phyloP scores from a whole-genome alignment of 2,113 vertebrate genomes.

The Chaetodon trifascialis region DNA sequence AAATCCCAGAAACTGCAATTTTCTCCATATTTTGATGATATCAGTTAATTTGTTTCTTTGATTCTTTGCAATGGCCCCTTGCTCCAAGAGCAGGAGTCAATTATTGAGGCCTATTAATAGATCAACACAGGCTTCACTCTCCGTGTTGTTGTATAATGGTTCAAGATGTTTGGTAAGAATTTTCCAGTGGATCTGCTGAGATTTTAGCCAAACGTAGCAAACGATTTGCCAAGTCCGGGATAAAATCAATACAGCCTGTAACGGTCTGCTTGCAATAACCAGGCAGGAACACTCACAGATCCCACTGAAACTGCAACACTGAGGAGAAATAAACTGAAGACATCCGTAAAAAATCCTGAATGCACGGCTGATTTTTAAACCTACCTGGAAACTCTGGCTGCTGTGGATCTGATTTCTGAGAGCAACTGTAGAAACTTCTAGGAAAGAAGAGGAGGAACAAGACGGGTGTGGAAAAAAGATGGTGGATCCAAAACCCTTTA shows the following conservation, averaged over 20 bases:
- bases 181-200: conserved; percentile 54
- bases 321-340: conserved; percentile 34
- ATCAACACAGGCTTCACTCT: conserved; percentile 26
- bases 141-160: conserved; percentile 35
- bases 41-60: not conserved
- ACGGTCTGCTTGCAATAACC: conserved; percentile 66
- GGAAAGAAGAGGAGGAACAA: conserved; percentile 1
- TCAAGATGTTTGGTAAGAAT: conserved; percentile 59
- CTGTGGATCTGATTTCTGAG: not conserved
- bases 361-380: not conserved
- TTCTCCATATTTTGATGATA: conserved; percentile 4
- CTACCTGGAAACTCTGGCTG: conserved; percentile 3
- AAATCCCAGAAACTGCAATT: not conserved
- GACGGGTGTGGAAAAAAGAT: not conserved
- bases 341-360: conserved; percentile 15
- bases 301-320: conserved; percentile 19
- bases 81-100: not conserved
- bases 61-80: not conserved
- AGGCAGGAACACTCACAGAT: conserved; percentile 48
- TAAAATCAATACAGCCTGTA: conserved; percentile 46
- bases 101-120: conserved; percentile 32
- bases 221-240: conserved; percentile 43
- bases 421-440: not conserved
- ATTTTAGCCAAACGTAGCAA: conserved; percentile 52
- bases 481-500: not conserved